Evolutionary conservation across 2,113 vertebrate species (phyloP).

Genomic region (Brachypodius melanocephalos): DNA sequence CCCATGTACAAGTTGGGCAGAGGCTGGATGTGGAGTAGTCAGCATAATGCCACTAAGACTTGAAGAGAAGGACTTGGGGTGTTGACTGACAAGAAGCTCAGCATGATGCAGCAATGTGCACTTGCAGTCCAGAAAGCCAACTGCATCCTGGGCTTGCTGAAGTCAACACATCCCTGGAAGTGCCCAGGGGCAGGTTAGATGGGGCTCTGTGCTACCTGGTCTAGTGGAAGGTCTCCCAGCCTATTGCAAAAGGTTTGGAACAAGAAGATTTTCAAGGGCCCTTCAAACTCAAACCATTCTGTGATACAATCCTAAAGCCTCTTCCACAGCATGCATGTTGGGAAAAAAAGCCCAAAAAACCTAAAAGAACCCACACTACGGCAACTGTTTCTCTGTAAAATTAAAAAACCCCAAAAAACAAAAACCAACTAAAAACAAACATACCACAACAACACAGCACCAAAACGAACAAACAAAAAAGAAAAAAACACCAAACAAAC

Average conservation of each 20-base stretch:
- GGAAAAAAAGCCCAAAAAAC: fast-evolving
- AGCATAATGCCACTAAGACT: neutral
- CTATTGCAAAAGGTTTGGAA: neutral
- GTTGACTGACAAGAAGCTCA: neutral
- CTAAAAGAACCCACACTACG: neutral
- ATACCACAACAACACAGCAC: neutral
- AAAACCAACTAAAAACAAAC: neutral
- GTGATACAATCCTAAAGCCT: neutral
- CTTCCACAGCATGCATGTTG: neutral
- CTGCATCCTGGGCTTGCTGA: neutral
- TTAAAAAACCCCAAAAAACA: too few species aligned
- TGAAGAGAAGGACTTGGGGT: neutral
- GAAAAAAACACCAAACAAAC: neutral
- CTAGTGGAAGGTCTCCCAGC: neutral
- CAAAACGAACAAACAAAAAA: neutral
- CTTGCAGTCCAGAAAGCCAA: neutral
- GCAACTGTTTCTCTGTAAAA: neutral
- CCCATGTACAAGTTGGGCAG: neutral
- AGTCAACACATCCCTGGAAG: neutral
- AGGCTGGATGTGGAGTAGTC: neutral
- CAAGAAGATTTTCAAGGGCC: neutral
- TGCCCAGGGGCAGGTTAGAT: neutral
- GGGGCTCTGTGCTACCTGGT: neutral
- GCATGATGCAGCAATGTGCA: neutral
- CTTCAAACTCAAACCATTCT: neutral